Conservation (phyloP, 2,888 invertebrate species). For the Polydrusus cervinus region DNA sequence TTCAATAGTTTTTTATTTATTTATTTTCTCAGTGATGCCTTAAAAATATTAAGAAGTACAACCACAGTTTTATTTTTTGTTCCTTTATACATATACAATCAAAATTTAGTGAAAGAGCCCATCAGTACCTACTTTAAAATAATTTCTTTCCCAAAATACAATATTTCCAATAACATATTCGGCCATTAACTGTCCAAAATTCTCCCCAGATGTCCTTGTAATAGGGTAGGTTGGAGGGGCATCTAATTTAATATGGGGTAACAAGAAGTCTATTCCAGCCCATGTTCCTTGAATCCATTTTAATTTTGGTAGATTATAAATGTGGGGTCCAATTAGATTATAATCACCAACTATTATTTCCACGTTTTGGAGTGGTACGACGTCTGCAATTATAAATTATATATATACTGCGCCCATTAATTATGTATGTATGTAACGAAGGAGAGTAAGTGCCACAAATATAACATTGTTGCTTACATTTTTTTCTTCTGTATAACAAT, state of each 20-base stretch:
- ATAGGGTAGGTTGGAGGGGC: constrained; percentile 55
- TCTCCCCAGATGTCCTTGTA: constrained; percentile 69
- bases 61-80: too few species aligned
- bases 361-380: constrained; percentile 61
- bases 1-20: too few species aligned
- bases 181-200: constrained; percentile 72
- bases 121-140: constrained; percentile 63
- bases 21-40: too few species aligned
- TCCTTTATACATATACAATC: too few species aligned
- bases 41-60: too few species aligned
- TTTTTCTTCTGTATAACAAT: too few species aligned
- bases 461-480: too few species aligned
- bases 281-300: constrained; percentile 73
- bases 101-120: too few species aligned
- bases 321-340: constrained; percentile 67
- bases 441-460: too few species aligned
- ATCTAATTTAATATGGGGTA: constrained; percentile 60
- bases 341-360: constrained; percentile 71
- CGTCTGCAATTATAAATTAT: constrained; percentile 39
- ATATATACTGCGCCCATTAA: too few species aligned
- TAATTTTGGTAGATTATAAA: constrained; percentile 66
- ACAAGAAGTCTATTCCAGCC: constrained; percentile 70
- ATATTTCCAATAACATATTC: constrained; percentile 73
- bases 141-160: constrained; percentile 71
- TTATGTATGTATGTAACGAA: too few species aligned